Conservation (phyloP, 1,140 invertebrate species). For the Saxidomus purpurata region DNA sequence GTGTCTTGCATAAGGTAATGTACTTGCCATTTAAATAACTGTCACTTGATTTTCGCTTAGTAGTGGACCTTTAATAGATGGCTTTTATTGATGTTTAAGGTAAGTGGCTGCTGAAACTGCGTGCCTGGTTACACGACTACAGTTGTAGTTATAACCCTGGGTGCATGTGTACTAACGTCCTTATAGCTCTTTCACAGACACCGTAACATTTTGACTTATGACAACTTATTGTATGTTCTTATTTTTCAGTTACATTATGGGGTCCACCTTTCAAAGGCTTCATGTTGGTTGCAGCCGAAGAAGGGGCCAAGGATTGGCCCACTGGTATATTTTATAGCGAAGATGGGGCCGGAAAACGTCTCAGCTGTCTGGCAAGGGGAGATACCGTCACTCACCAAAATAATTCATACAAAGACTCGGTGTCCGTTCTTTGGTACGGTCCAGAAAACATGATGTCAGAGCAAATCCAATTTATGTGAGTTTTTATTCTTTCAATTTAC, state of each 20-base stretch:
- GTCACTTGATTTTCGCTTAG: no score
- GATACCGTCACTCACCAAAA: constrained; percentile 63
- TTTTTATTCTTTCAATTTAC: neutral
- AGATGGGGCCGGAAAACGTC: constrained; percentile 27
- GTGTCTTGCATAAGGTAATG: no score
- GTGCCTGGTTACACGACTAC: no score
- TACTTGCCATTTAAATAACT: no score
- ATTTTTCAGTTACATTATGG: constrained; percentile 66
- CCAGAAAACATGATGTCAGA: constrained; percentile 63
- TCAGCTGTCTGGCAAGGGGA: constrained; percentile 45
- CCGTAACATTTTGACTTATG: no score
- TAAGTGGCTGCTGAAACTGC: no score
- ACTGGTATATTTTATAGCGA: constrained; percentile 66
- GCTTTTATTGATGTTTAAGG: no score
- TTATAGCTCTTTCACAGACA: no score
- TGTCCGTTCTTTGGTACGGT: constrained; percentile 65
- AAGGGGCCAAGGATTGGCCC: constrained; percentile 64
- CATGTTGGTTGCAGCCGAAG: constrained; percentile 63
- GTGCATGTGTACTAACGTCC: no score
- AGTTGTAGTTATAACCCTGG: no score
- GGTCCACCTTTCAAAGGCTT: constrained; percentile 67
- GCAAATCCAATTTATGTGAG: constrained; percentile 66
- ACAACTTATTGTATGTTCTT: no score
- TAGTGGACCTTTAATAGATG: no score
- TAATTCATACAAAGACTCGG: constrained; percentile 61